Evolutionary conservation across 2,888 invertebrate species (phyloP), one percentile per base, ranked within the genome.

Genomic region (Oeneis ivallda): DNA sequence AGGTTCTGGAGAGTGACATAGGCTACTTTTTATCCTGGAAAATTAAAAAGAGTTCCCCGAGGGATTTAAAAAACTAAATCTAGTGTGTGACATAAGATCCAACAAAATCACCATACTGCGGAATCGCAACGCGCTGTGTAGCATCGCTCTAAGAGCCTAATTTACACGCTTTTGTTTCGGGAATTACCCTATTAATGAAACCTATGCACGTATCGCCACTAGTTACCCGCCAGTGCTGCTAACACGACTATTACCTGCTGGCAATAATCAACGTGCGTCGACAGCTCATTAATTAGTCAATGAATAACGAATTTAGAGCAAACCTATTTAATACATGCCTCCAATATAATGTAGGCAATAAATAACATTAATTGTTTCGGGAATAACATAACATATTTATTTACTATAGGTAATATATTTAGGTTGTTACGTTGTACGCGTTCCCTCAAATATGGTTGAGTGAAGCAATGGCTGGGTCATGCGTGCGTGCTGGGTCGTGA

Each of bases 211-310:
- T 53, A 53, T 37, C 50, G 53, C 34, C 3, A 32, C 37, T 10
- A 52, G 54, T 54, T 10, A 54, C 15, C 26, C 37, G 37, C 32
- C n/a, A 13, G 50, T 32, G 7, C n/a, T 43, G 17, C 6, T 19
- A 19, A 13, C 39, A 56, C 19, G 45, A 7, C 43, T 15, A 45
- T 2, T 47, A 17, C 54, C 32, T 9, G n/a, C 53, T 2, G 37
- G 34, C n/a, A 49, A 4, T 37, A 50, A 32, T 26, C 15, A 41
- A 11, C 49, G 49, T 58, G n/a, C 49, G 41, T 57, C 49, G 50
- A 52, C 37, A 19, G 52, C n/a, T 17, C 58, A 26, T 58, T 67
- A 67, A 65, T 63, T 67, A 57, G 52, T 39, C 26, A 5, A 41
- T 41, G 53, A 45, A 62, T 64, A 5, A 34, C 47, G 53, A 49